Evolutionary conservation across 2,797 vertebrate genomes (phyloP).

Genomic region (Enteromius anoplus): DNA sequence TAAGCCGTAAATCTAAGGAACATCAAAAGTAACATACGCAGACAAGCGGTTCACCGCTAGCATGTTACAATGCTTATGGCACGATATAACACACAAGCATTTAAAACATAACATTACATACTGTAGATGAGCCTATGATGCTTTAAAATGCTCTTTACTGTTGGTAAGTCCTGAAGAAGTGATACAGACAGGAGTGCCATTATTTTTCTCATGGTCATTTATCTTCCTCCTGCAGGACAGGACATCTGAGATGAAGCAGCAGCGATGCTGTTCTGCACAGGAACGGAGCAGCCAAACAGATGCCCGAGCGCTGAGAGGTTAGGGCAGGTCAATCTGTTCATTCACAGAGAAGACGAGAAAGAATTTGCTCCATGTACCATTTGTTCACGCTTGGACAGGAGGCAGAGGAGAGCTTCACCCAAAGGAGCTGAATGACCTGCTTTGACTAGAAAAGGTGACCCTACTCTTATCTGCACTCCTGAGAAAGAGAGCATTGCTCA

Average conservation of each 20-base stretch:
- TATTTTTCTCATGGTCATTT: constrained; percentile 20
- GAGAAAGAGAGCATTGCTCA: constrained; percentile 23
- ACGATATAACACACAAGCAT: neutral
- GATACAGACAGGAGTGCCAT: neutral
- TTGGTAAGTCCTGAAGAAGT: neutral
- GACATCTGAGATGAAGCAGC: constrained; percentile 66
- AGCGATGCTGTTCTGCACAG: constrained; percentile 61
- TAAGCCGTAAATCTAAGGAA: neutral
- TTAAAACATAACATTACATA: neutral
- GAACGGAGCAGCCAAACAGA: constrained; percentile 72
- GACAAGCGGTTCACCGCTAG: neutral
- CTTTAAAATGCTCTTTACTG: neutral
- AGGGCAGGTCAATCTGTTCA: constrained; percentile 75
- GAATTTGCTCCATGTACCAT: constrained; percentile 72
- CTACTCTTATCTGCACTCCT: constrained; percentile 1
- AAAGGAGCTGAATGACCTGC: constrained; percentile 60
- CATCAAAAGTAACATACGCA: neutral
- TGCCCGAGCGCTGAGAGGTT: constrained; percentile 75
- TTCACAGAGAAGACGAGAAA: constrained; percentile 75
- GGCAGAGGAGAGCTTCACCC: constrained; percentile 68
- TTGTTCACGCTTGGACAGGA: constrained; percentile 62
- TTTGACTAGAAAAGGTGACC: constrained; percentile 12
- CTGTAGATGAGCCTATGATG: neutral
- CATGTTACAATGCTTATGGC: neutral
- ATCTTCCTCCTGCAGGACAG: constrained; percentile 30